Conservation (phyloP, 2,888 invertebrate species). For the Deilephila elpenor region DNA sequence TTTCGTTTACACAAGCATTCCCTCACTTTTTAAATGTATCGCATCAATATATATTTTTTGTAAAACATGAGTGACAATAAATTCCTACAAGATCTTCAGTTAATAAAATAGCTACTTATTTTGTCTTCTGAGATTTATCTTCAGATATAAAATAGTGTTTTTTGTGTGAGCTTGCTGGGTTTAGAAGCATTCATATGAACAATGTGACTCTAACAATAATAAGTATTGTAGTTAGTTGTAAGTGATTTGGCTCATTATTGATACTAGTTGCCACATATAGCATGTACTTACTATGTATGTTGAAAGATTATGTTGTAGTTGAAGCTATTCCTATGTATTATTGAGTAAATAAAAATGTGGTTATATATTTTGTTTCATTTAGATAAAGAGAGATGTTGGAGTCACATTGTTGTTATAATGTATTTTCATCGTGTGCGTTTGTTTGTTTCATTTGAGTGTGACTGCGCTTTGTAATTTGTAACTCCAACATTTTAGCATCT, state of each 20-base stretch:
- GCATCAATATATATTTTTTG: too few species aligned
- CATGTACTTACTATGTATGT: background rate
- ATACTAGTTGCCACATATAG: background rate
- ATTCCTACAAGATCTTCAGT: too few species aligned
- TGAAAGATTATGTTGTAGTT: background rate
- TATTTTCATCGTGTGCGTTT: background rate
- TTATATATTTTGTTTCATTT: constrained; percentile 46
- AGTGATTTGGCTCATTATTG: background rate
- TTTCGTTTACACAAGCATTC: background rate
- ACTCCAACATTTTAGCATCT: constrained; percentile 27
- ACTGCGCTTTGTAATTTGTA: constrained; percentile 15
- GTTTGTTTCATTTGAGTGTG: constrained; percentile 1
- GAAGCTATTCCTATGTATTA: background rate
- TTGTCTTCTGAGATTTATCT: too few species aligned
- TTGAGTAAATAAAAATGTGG: constrained; percentile 14
- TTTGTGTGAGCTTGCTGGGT: background rate
- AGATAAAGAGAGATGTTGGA: constrained; percentile 52
- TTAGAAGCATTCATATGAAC: background rate
- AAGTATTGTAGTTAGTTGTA: background rate
- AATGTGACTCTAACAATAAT: constrained; percentile 42
- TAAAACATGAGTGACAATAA: too few species aligned
- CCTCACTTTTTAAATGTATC: too few species aligned
- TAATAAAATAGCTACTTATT: too few species aligned
- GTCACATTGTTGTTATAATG: constrained; percentile 56
- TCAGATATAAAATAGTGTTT: background rate